Base-by-base conservation (phyloP, 2,113 vertebrate genomes). In the Oophaga pumilio region DNA sequence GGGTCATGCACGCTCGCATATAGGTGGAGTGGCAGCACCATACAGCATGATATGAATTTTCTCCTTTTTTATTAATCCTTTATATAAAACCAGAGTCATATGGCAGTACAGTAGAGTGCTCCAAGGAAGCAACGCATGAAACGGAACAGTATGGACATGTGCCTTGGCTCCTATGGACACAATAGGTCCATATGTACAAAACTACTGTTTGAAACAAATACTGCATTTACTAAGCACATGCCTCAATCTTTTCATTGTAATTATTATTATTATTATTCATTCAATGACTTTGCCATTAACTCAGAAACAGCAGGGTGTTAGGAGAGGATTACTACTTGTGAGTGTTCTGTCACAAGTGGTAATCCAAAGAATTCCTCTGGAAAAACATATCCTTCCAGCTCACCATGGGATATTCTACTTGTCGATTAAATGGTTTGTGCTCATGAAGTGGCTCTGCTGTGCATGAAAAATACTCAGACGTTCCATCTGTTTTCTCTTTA, bases 381-480 rank as follows among this genome's bases (percentile, higher is more conserved):
- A 33, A 78, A 22, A 22, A 66, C 68, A 28, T 14, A 28, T 26
- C 20, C 26, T 85, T 85, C 52, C 73, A 24, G 84, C 73, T 77
- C 57, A 52, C 33, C 73, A 53, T 53, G 57, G 84, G 84, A 17
- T n/a, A 53, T 15, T 66, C 50, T 86, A 52, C 57, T 66, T 22
- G 59, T 60, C 74, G 66, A 77, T 77, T 28, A 86, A 26, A 78
- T 53, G 84, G 84, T 86, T 86, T 86, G 74, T 86, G 73, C 84
- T 52, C 84, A 85, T 33, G 10, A 60, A 85, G 84, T 64, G 73
- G 2, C 73, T 83, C 50, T 26, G 8, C 43, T 83, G 64, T 71
- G 82, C 43, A 28, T 66, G 76, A 49, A 86, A 66, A 52, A 26
- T 52, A 14, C n/a, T 86, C 74, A 86, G 28, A 64, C 24, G 8